These are phyloP conservation scores for Monodelphis domestica DNA, from an alignment of 2,797 vertebrate species.

Conservation along the genomic window DNA sequence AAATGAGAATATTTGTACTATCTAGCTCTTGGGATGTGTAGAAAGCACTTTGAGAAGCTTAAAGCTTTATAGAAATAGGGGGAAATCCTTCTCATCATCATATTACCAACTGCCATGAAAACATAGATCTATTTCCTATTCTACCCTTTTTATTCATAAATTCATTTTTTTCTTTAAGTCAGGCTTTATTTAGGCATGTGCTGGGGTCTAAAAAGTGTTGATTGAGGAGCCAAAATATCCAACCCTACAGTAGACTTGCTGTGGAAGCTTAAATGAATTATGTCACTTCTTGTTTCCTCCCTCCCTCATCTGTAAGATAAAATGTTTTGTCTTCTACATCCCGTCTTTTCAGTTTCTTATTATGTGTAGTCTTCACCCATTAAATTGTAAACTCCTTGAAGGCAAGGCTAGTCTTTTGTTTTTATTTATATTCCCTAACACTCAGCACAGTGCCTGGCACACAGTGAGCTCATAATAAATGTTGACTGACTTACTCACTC, in stretches of 20 bases:
- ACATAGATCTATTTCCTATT: not conserved
- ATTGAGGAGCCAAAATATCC: not conserved
- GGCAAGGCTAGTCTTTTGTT: not conserved
- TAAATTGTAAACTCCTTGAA: not conserved
- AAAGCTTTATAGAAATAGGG: not conserved
- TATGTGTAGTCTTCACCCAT: not conserved
- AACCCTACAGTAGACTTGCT: not conserved
- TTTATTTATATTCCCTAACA: not conserved
- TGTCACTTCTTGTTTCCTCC: constrained; percentile 49
- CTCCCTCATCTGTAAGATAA: constrained; percentile 41
- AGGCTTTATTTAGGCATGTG: not conserved
- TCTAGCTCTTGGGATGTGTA: not conserved
- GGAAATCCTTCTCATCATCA: not conserved
- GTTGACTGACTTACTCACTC: not conserved
- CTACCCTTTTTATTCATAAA: not conserved
- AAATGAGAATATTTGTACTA: constrained; percentile 16
- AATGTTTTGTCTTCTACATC: constrained; percentile 32
- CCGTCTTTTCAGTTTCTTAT: not conserved
- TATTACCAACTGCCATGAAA: not conserved
- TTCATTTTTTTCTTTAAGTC: not conserved
- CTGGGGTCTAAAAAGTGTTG: not conserved
- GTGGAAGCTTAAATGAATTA: not conserved
- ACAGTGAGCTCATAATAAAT: not conserved
- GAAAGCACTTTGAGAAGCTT: not conserved
- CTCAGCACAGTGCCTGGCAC: not conserved